Base-by-base conservation (phyloP, 1,140 invertebrate genomes). In the Heliconius hewitsoni region DNA sequence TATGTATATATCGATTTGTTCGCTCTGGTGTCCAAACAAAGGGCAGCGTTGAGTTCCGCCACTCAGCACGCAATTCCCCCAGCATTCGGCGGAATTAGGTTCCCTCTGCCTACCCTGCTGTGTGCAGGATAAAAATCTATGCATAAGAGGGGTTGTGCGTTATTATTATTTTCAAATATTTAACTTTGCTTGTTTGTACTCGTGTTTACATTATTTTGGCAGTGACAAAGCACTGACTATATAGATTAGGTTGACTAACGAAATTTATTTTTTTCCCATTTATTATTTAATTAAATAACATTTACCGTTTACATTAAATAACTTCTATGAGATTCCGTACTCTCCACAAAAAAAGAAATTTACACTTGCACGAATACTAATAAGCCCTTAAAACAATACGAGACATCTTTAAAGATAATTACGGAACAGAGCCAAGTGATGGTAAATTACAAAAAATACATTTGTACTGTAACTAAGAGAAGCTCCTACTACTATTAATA, bases 401-500 rank as follows among this genome's bases (percentile, higher is more conserved):
- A 66, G 18, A 30, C 27, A 66, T 66, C 60, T 66, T 66, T 13
- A 11, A 66, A 1, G 27, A 5, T 0, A 11, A 66, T 66, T 66
- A 66, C 13, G 27, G 18, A 66, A 66, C 11, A 16, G 11, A 66
- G 27, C 60, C 60, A 66, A 46, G 1, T 66, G 4, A 66, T 66
- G 30, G 60, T 66, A 27, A 66, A 66, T 37, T 66, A 27, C 27
- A 27, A 66, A 30, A 66, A 66, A 66, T 66, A 66, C 23, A 30
- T 66, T 66, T 30, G 11, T 66, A 18, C 27, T 66, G 60, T 66
- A 66, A 30, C 27, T 66, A 66, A 66, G 60, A 11, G 60, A 66
- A 27, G 60, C 60, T 66, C 27, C 27, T 66, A 18, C 9, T 66
- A 66, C 60, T 66, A 66, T 66, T 66, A 66, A 66, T 66, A 66